Base-by-base conservation (phyloP, 2,888 invertebrate species). In the Agriopis leucophaearia region DNA sequence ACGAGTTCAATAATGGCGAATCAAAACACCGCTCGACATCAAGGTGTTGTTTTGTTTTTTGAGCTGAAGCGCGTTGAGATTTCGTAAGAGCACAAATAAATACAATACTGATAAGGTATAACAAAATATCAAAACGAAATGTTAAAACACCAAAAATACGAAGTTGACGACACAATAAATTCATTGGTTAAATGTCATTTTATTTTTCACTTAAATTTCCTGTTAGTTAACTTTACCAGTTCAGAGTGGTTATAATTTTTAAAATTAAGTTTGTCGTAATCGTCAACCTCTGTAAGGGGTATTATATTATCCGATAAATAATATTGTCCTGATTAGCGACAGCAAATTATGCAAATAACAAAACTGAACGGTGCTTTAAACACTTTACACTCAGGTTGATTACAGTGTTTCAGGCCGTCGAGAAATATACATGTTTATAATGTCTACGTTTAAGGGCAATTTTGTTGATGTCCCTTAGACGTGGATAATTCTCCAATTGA, bases 321-420 rank as follows among this genome's bases (percentile, higher is more conserved):
- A 78, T 79, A 81, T 78, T 78, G 81, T 79, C 78, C 58, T 60
- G 60, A 57, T 40, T 18, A 56, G 63, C 79, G 75, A 81, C 78
- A 78, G 75, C 75, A 78, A 80, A 83, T 85, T 85, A 86, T 83
- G 85, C 75, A 81, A 83, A 84, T 81, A 74, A 73, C 68, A 60
- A 76, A 77, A 78, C 79, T 79, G 76, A 79, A 81, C 79, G 77
- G 78, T 74, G 77, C 74, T 81, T 81, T 77, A 72, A 79, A 81
- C 81, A 83, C 76, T 80, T 82, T 78, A 78, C 73, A 76, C 72
- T 73, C 70, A 64, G 71, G 80, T 79, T 80, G 75, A 84, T 83
- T 79, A 75, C 78, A 72, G 67, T 73, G 70, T 76, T 77, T 76
- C 73, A 72, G 66, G 66, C 66, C 73, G 62, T 75, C 61, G 71